Evolutionary conservation across 1,140 invertebrate genomes (phyloP), one percentile per base, ranked within the genome.

Genomic region (Tetragonula clypearis): DNA sequence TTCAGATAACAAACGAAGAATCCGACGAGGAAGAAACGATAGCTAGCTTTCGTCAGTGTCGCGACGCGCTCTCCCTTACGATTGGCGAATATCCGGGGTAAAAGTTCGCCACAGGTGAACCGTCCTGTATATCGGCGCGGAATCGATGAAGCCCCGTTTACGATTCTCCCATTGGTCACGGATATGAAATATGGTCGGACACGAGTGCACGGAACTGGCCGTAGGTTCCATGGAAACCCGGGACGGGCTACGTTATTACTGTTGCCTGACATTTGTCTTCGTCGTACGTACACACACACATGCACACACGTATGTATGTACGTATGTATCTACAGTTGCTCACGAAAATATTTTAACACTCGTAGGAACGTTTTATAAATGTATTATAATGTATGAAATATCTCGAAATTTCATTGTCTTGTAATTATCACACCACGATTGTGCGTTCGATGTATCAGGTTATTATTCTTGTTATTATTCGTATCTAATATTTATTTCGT

Each of bases 201-300:
- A 17, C 65, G 15, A 49, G 49, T 66, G 26, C 53, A 55, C 76
- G 11, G 62, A 19, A 41, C 41, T 35, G 23, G 19, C 26, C 71
- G 26, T 49, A 56, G n/a, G 41, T 83, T 81, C 69, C 71, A n/a
- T 53, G 86, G 74, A 75, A 75, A 78, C 85, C 60, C 60, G 62
- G 35, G 82, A 74, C 56, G 83, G 49, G 79, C 76, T 49, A 58
- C 85, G 66, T 87, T 87, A 87, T 87, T 87, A 87, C 75, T 62
- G 58, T 65, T 69, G 62, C 23, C 56, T 76, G 74, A 69, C 86
- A 87, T 87, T 87, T 87, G 75, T 87, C 86, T 87, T 87, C 85
- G 86, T 87, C 86, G 71, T 84, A 23, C 14, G 49, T 35, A 73
- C 41, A 3, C 15, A 71, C n/a, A 53, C 35, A 35, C 35, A 35